A percentile compares a stretch with the other conserved stretches of the same genome.
These are phyloP conservation scores for Clarias magur DNA, from an alignment of 2,113 vertebrate genomes.

Conservation along the genomic window DNA sequence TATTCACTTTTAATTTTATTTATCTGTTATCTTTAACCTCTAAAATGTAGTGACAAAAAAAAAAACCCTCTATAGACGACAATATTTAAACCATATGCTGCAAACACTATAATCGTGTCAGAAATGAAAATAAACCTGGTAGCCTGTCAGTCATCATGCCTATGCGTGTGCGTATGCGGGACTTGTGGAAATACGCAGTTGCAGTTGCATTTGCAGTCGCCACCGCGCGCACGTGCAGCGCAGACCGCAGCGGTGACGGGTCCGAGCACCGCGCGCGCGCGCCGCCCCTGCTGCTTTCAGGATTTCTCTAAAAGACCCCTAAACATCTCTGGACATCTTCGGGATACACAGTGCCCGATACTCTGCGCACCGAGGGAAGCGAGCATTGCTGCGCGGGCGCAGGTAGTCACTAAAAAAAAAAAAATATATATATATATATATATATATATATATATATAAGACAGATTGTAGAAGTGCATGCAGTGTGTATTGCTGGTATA, in stretches of 20 bases:
- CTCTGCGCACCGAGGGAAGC: not conserved
- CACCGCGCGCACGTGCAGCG: slow-evolving; percentile 62
- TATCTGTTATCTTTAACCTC: not conserved
- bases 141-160: slow-evolving; percentile 5
- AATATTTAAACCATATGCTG: slow-evolving; percentile 6
- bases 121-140: slow-evolving; percentile 7
- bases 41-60: not conserved
- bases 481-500: not conserved
- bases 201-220: slow-evolving; percentile 48
- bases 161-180: not conserved
- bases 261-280: slow-evolving; percentile 49
- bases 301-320: not conserved
- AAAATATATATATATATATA: no score
- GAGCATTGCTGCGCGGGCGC: not conserved
- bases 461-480: not conserved
- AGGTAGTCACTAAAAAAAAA: slow-evolving; percentile 50
- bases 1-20: not conserved
- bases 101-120: slow-evolving; percentile 8
- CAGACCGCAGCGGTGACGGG: slow-evolving; percentile 57
- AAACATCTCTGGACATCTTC: not conserved
- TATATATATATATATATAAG: no score
- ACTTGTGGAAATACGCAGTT: slow-evolving; percentile 31
- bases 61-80: not conserved
- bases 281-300: slow-evolving; percentile 40
- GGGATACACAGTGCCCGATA: slow-evolving; percentile 32